phyloP scores from a whole-genome alignment of 2,113 vertebrate genomes.

The Halcyon malimbica region DNA sequence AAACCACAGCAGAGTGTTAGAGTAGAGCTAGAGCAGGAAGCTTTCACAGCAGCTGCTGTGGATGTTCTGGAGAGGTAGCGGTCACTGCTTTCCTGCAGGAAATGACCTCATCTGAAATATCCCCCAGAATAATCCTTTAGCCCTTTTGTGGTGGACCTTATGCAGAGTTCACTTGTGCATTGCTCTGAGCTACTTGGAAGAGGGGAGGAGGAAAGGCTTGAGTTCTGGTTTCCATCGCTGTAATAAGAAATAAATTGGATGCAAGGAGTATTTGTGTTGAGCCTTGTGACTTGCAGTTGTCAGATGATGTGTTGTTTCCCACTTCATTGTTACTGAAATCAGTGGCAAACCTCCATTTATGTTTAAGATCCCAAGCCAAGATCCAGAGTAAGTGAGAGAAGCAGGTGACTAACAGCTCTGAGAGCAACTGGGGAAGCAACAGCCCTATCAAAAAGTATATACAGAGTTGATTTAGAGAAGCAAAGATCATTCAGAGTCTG shows the following conservation, averaged over 20 bases:
- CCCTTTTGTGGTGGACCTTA: background rate
- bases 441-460: background rate
- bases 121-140: background rate
- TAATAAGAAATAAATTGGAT: background rate
- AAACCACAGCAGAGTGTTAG: background rate
- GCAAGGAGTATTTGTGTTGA: background rate
- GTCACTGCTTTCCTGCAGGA: background rate
- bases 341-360: constrained; percentile 2
- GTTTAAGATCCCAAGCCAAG: background rate
- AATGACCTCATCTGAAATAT: background rate
- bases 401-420: background rate
- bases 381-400: background rate
- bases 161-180: background rate
- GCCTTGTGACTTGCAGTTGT: background rate
- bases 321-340: constrained; percentile 2
- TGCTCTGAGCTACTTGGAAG: background rate
- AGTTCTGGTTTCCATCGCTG: background rate
- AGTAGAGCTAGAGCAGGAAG: background rate
- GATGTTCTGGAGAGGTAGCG: background rate
- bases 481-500: background rate
- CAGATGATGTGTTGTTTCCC: background rate
- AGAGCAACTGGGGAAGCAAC: background rate
- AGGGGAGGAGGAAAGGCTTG: background rate
- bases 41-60: background rate
- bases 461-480: background rate